Evolutionary conservation across 2,797 vertebrate genomes (phyloP), one percentile per base, ranked within the genome.

Genomic region (Lithobates pipiens): DNA sequence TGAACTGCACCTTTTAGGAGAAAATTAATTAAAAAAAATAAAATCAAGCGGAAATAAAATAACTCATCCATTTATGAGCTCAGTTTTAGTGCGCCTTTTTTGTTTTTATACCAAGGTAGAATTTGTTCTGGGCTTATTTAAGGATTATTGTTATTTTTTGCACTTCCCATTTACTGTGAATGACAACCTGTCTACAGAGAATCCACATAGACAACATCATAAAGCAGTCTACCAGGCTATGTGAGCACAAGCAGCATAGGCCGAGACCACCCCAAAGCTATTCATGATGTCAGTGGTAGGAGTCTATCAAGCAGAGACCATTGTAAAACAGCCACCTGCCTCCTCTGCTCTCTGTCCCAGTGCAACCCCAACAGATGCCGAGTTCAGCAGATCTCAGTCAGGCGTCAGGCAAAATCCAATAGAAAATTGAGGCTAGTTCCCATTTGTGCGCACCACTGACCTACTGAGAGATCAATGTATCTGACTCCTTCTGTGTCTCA

Each of bases 241-340:
- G 67, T 50, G 50, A 44, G 11, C 21, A 65, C 16, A 50, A 34
- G n/a, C 76, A 63, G 25, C 61, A 85, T 50, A 78, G 68, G 67
- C 21, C 76, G 8, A 70, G 76, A n/a, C 69, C 18, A 42, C 46
- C 61, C 83, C 70, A 34, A 46, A 18, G 61, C 67, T 32, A 86
- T 82, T 83, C 57, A 73, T 78, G 85, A 68, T 54, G 65, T 77
- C 67, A 77, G 46, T 67, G 61, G 57, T 61, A 39, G 39, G 27
- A 68, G 80, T 78, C 85, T 83, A 77, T 70, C 74, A 69, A 67
- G 29, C 36, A 44, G 76, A 68, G 68, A 25, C 73, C 80, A 74
- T 87, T 83, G 81, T 87, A 74, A 39, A 23, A 46, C 80, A 78
- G 61, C 85, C 85, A 87, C 80, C 85, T 87, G 80, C 82, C 84